These are phyloP conservation scores for Temnothorax curvispinosus DNA, from an alignment of 1,140 invertebrate species.

Conservation along the genomic window DNA sequence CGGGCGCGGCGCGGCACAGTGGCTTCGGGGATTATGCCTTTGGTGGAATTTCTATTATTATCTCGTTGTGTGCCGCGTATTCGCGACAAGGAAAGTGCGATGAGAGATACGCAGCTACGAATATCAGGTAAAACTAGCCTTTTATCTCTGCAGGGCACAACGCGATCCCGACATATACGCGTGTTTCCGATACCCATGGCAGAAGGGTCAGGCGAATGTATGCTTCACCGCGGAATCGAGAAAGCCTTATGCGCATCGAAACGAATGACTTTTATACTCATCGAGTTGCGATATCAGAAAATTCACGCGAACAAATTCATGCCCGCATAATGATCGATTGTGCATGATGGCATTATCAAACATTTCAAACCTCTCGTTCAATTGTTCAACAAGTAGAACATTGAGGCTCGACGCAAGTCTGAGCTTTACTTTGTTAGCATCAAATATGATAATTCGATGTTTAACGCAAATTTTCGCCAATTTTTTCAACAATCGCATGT, in stretches of 20 bases:
- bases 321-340: too few species aligned
- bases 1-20: neutral
- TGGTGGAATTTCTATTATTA: conserved; percentile 39
- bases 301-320: neutral
- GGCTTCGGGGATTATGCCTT: conserved; percentile 31
- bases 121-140: neutral
- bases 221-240: neutral
- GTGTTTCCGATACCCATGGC: neutral
- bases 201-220: neutral
- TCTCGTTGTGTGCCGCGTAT: neutral
- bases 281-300: neutral
- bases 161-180: too few species aligned
- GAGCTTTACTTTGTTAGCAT: too few species aligned
- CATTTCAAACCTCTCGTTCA: too few species aligned
- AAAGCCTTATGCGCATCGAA: too few species aligned
- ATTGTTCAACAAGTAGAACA: too few species aligned
- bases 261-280: neutral
- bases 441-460: too few species aligned
- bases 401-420: too few species aligned
- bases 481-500: too few species aligned
- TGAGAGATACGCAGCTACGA: neutral
- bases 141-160: neutral
- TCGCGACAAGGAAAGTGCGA: neutral
- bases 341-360: too few species aligned
- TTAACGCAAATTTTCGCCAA: too few species aligned